These are phyloP conservation scores for Zaprionus tsacasi DNA, from an alignment of 1,140 invertebrate genomes.

Conservation along the genomic window DNA sequence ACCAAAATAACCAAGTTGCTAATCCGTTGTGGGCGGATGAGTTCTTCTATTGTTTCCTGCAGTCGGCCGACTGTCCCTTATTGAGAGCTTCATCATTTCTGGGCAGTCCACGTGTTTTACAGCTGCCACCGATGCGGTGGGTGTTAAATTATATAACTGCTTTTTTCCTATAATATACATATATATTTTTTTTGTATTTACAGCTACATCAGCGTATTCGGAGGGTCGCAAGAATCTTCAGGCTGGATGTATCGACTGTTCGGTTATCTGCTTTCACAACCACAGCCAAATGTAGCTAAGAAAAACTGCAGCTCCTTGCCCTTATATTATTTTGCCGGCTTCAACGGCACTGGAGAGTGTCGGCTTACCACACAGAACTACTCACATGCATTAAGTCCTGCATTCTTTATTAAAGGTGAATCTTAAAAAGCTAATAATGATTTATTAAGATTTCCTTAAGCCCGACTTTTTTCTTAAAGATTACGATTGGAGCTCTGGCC, in stretches of 20 bases:
- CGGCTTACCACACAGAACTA: slow-evolving; percentile 90
- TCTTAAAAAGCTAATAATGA: not conserved
- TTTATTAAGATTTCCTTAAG: not conserved
- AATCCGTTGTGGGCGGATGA: slow-evolving; percentile 87
- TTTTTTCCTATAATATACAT: not conserved
- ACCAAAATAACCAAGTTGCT: slow-evolving; percentile 74
- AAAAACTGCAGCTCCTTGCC: slow-evolving; percentile 72
- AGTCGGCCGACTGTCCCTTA: slow-evolving; percentile 89
- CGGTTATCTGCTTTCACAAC: slow-evolving; percentile 70
- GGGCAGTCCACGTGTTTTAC: slow-evolving; percentile 84
- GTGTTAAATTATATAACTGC: not conserved
- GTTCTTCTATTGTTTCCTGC: slow-evolving; percentile 92
- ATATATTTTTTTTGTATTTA: not conserved
- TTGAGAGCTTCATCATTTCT: slow-evolving; percentile 86
- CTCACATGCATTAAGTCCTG: slow-evolving; percentile 91
- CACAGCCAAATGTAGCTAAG: slow-evolving; percentile 38
- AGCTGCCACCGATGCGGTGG: slow-evolving; percentile 73
- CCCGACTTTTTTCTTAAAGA: slow-evolving; percentile 84
- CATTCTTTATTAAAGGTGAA: slow-evolving; percentile 89
- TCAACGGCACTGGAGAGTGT: slow-evolving; percentile 89
- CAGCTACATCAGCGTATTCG: slow-evolving; percentile 79
- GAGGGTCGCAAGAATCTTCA: slow-evolving; percentile 78
- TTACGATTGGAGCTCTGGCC: slow-evolving; percentile 91
- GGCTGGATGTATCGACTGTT: slow-evolving; percentile 79
- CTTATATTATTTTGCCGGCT: slow-evolving; percentile 86